Evolutionary conservation across 2,113 vertebrate genomes (phyloP).

Genomic region (Notothenia coriiceps): DNA sequence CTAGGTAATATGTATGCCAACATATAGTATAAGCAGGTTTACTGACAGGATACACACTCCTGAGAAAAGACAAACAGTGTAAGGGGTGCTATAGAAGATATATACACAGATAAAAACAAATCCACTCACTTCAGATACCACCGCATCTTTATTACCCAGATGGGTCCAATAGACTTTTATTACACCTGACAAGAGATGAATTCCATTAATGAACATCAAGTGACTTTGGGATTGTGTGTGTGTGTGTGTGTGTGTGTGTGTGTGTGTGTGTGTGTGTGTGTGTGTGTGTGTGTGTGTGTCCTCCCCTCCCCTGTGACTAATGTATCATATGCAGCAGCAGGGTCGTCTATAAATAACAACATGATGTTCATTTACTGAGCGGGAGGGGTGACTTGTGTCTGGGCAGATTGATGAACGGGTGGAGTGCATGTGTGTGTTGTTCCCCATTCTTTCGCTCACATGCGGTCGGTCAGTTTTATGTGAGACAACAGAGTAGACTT

Average conservation of each 20-base stretch:
- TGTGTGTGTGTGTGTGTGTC: too few relatives aligned
- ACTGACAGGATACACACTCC: not conserved
- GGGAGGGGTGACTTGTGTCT: constrained; percentile 59
- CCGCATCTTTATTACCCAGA: constrained; percentile 23
- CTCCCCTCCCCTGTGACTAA: constrained; percentile 47
- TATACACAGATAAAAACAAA: constrained; percentile 27
- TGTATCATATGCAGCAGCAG: constrained; percentile 60
- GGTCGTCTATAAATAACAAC: constrained; percentile 81
- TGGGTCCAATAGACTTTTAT: constrained; percentile 37
- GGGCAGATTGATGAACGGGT: constrained; percentile 56
- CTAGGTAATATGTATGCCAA: not conserved
- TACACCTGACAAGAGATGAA: constrained; percentile 44
- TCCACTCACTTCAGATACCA: constrained; percentile 1
- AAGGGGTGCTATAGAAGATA: not conserved
- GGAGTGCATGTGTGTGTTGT: constrained; percentile 11
- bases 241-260: too few relatives aligned
- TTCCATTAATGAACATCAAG: constrained; percentile 47
- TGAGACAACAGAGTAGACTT: constrained; percentile 20
- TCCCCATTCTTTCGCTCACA: constrained; percentile 12
- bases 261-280: too few relatives aligned
- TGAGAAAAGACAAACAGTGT: not conserved
- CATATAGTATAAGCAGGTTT: not conserved
- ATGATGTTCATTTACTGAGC: constrained; percentile 65
- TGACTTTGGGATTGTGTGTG: constrained; percentile 50
- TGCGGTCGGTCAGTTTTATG: constrained; percentile 24